These are phyloP conservation scores for Zosterops lateralis DNA, from an alignment of 2,113 vertebrate genomes.

Conservation along the genomic window DNA sequence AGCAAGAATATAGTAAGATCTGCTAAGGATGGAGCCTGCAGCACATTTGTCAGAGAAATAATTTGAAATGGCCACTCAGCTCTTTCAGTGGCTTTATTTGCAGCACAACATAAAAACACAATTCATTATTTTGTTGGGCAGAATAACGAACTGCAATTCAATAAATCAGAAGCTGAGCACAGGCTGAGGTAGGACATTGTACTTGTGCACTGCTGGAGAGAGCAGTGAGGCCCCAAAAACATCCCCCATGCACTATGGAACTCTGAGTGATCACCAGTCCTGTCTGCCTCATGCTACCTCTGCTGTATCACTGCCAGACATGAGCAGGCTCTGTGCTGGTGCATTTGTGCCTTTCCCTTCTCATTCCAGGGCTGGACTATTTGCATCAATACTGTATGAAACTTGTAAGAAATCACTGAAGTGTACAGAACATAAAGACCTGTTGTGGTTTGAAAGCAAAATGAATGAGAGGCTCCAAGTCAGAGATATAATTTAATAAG, in stretches of 20 bases:
- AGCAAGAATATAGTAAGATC: not conserved
- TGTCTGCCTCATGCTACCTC: fast-evolving
- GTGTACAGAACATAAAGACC: not conserved
- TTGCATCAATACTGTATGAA: not conserved
- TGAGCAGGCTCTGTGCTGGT: not conserved
- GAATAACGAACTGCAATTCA: not conserved
- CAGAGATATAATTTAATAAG: too few relatives aligned
- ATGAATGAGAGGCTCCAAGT: too few relatives aligned
- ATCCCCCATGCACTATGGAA: too few relatives aligned
- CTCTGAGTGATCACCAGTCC: not conserved
- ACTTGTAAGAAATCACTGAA: not conserved
- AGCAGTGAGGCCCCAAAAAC: not conserved
- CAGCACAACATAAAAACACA: not conserved
- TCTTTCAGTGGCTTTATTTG: not conserved
- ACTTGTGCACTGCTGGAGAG: not conserved
- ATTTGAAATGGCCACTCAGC: not conserved
- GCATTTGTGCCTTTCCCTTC: not conserved
- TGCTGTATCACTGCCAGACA: not conserved
- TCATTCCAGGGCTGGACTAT: not conserved
- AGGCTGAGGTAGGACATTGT: not conserved
- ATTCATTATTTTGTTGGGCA: not conserved
- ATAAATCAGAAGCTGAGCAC: not conserved
- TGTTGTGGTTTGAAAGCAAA: too few relatives aligned
- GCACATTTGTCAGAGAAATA: not conserved
- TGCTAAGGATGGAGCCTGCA: not conserved